Percentiles rank a stretch among this genome's conserved stretches.
These are phyloP conservation scores for Takifugu bimaculatus DNA, from an alignment of 2,113 vertebrate genomes.

Conservation along the genomic window DNA sequence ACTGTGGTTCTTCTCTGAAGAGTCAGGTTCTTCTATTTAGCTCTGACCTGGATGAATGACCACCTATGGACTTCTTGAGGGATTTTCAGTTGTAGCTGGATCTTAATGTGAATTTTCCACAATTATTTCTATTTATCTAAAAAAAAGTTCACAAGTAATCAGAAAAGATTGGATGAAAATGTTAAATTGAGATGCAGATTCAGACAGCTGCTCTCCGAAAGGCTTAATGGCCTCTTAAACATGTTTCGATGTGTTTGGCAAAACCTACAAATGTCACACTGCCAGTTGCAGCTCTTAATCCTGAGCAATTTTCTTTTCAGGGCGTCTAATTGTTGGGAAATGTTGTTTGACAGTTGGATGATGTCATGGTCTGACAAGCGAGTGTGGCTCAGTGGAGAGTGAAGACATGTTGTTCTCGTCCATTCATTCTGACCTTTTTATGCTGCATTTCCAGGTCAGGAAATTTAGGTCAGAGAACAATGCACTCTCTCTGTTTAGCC, in stretches of 20 bases:
- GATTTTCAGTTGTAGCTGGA: too few relatives aligned
- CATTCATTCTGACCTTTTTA: conserved; percentile 47
- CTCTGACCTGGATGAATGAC: too few relatives aligned
- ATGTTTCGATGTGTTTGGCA: not conserved
- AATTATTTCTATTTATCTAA: too few relatives aligned
- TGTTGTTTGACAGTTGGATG: conserved; percentile 47
- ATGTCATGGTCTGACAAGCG: conserved; percentile 45
- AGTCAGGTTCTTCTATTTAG: too few relatives aligned
- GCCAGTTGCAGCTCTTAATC: not conserved
- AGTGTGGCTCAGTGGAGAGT: conserved; percentile 41
- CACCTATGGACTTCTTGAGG: too few relatives aligned
- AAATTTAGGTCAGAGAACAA: conserved; percentile 72
- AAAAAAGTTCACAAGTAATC: too few relatives aligned
- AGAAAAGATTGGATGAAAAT: too few relatives aligned
- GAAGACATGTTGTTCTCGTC: conserved; percentile 46
- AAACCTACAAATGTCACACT: conserved; percentile 1
- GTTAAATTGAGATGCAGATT: too few relatives aligned
- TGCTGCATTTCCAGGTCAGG: conserved; percentile 57
- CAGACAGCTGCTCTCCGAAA: too few relatives aligned
- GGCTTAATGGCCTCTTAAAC: not conserved
- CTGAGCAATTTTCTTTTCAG: not conserved
- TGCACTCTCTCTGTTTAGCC: conserved; percentile 55
- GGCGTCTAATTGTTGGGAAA: conserved; percentile 27
- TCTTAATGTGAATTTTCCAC: too few relatives aligned
- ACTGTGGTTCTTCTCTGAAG: too few relatives aligned